phyloP scores from a whole-genome alignment of 1,140 invertebrate species.

The Bombus sibiricus region DNA sequence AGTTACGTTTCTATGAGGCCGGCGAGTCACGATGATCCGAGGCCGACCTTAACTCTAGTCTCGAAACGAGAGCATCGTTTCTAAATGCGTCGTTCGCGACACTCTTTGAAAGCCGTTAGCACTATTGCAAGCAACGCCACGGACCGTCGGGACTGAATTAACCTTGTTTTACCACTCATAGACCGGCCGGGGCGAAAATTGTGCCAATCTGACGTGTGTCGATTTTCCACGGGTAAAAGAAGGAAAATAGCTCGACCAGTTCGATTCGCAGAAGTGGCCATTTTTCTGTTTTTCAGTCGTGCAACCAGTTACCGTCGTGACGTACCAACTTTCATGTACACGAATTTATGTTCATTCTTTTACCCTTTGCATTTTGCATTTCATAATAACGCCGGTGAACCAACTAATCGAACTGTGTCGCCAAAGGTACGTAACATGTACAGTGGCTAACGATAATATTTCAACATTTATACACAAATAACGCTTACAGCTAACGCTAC shows the following conservation, averaged over 20 bases:
- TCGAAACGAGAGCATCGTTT: conserved; percentile 65
- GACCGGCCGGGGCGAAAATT: conserved; percentile 27
- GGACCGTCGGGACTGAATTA: conserved; percentile 30
- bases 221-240: neutral
- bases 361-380: neutral
- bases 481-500: too few species aligned
- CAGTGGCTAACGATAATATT: neutral
- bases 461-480: neutral
- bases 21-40: conserved; percentile 40
- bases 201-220: neutral
- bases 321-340: neutral
- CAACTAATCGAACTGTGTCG: neutral
- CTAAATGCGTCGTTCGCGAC: conserved; percentile 64
- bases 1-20: conserved; percentile 28
- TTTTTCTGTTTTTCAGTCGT: neutral
- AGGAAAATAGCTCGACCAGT: neutral
- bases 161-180: conserved; percentile 38
- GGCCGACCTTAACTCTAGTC: conserved; percentile 62
- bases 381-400: neutral
- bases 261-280: neutral
- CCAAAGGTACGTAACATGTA: neutral
- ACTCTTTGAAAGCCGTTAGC: conserved; percentile 53
- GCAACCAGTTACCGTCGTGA: neutral
- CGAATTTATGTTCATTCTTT: neutral
- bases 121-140: conserved; percentile 29